Percentiles rank a stretch among this genome's conserved stretches.
phyloP scores from a whole-genome alignment of 2,888 invertebrate species.

The Apamea monoglypha region DNA sequence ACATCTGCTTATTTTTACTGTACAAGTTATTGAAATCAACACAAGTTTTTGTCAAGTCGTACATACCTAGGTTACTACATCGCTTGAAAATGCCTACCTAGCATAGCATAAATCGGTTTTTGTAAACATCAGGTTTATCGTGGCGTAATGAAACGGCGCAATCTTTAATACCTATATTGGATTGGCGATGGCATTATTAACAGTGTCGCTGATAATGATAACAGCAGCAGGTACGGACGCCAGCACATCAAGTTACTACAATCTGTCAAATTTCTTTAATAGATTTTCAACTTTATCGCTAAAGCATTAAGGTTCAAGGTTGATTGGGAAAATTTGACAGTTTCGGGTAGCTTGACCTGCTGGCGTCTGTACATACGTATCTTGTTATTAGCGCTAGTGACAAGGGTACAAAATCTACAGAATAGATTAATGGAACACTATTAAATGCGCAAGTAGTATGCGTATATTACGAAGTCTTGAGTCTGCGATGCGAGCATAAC shows the following conservation, averaged over 20 bases:
- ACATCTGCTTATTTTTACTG: slow-evolving; percentile 57
- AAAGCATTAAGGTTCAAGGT: too few relatives aligned
- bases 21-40: slow-evolving; percentile 43
- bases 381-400: background rate
- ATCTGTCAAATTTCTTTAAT: too few relatives aligned
- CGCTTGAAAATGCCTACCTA: background rate
- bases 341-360: too few relatives aligned
- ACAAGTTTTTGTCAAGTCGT: slow-evolving; percentile 40
- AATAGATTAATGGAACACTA: background rate
- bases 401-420: background rate
- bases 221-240: too few relatives aligned
- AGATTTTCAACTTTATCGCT: too few relatives aligned
- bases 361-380: background rate
- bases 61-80: background rate
- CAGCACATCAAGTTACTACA: too few relatives aligned
- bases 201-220: background rate
- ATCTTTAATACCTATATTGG: background rate
- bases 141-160: background rate
- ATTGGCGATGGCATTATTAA: background rate
- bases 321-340: too few relatives aligned
- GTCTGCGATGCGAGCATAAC: background rate
- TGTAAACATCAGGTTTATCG: background rate
- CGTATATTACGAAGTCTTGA: background rate
- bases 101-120: background rate
- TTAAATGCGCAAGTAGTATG: background rate